These are phyloP conservation scores for Tetraneura akinire DNA, from an alignment of 1,140 invertebrate species.

Conservation along the genomic window DNA sequence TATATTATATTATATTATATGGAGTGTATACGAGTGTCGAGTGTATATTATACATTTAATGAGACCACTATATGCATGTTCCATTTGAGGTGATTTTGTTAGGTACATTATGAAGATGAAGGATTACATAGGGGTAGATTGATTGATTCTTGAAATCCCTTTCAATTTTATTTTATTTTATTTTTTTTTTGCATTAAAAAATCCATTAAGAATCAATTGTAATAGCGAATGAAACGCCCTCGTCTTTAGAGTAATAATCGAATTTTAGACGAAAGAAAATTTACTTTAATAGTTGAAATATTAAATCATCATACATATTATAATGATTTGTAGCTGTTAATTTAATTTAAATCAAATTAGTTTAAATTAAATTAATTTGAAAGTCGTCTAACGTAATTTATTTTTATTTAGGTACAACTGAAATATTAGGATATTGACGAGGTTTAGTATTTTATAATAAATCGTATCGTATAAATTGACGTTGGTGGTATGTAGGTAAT, in stretches of 20 bases:
- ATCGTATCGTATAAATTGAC: too few relatives aligned
- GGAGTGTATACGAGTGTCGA: too few relatives aligned
- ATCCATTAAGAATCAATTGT: slow-evolving; percentile 28
- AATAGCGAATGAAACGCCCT: slow-evolving; percentile 15
- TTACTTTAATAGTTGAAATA: background rate
- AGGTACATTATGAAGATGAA: background rate
- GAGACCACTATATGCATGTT: background rate
- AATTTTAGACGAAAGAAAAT: background rate
- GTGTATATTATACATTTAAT: background rate
- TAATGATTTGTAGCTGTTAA: background rate
- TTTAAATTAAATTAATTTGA: background rate
- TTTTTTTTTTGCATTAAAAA: background rate
- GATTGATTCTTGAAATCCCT: slow-evolving; percentile 37
- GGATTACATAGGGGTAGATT: slow-evolving; percentile 41
- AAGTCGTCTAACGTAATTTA: too few relatives aligned
- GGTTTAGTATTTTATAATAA: too few relatives aligned
- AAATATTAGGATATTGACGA: too few relatives aligned
- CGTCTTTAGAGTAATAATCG: slow-evolving; percentile 3
- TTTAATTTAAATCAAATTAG: background rate
- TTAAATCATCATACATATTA: background rate
- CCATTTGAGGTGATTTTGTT: slow-evolving; percentile 8
- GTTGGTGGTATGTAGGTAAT: too few relatives aligned
- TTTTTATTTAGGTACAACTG: too few relatives aligned
- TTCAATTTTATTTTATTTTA: too few relatives aligned
- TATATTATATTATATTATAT: background rate